Percentiles rank a stretch among this genome's conserved stretches.
These are phyloP conservation scores for Epirrhoe alternata DNA, from an alignment of 2,888 invertebrate genomes.

Conservation along the genomic window DNA sequence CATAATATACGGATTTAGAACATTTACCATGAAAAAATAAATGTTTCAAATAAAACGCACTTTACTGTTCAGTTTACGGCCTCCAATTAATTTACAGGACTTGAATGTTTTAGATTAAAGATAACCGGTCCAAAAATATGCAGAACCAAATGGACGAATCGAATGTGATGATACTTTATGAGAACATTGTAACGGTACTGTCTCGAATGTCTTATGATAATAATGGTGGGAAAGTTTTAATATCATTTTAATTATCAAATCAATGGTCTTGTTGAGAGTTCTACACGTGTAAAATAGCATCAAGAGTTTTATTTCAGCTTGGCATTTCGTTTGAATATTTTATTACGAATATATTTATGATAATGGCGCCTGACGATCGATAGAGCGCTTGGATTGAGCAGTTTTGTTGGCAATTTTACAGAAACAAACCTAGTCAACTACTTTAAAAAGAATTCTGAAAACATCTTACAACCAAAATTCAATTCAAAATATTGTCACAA, in stretches of 20 bases:
- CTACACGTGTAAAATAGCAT: slow-evolving; percentile 15
- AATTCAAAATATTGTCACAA: no score
- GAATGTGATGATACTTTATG: slow-evolving; percentile 34
- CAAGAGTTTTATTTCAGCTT: slow-evolving; percentile 15
- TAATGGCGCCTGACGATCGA: slow-evolving; percentile 23
- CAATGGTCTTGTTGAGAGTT: slow-evolving; percentile 19
- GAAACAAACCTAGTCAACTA: slow-evolving; percentile 6
- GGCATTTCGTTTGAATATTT: slow-evolving; percentile 18
- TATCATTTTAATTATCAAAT: slow-evolving; percentile 32
- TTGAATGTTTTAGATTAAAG: slow-evolving; percentile 18
- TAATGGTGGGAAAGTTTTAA: slow-evolving; percentile 43
- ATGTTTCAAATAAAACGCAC: neutral
- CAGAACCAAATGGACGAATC: slow-evolving; percentile 24
- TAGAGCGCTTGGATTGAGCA: slow-evolving; percentile 23
- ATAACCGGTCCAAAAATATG: slow-evolving; percentile 33
- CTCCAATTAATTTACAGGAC: slow-evolving; percentile 7
- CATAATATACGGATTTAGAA: neutral
- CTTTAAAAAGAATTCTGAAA: neutral
- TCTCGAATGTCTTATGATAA: slow-evolving; percentile 32
- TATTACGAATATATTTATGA: slow-evolving; percentile 19
- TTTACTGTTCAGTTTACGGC: neutral
- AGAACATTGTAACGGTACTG: slow-evolving; percentile 35
- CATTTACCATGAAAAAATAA: neutral
- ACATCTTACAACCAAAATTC: no score
- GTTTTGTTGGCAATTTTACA: slow-evolving; percentile 11